Percentiles rank a stretch among this genome's conserved stretches.
phyloP scores from a whole-genome alignment of 1,140 invertebrate genomes.

The Leptinotarsa texana region DNA sequence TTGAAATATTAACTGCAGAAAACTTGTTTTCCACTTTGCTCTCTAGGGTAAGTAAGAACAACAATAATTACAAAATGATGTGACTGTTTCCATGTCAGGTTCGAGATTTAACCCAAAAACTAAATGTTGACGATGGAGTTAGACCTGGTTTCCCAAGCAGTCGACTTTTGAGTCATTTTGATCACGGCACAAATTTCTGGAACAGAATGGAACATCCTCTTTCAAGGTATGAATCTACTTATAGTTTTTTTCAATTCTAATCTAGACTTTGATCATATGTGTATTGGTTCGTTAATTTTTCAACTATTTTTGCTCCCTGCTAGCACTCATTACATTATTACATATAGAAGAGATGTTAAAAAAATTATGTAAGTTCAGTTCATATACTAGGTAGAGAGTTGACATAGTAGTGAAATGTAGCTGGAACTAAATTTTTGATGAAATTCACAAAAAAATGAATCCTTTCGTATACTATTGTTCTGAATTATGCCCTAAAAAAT shows the following conservation, averaged over 20 bases:
- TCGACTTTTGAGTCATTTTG: slow-evolving; percentile 56
- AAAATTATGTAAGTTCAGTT: slow-evolving; percentile 48
- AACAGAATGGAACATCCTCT: slow-evolving; percentile 47
- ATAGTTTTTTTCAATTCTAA: no score
- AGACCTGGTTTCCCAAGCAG: slow-evolving; percentile 63
- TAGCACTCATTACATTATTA: slow-evolving; percentile 49
- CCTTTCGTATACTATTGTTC: no score
- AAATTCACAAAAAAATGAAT: no score
- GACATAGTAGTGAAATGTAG: no score
- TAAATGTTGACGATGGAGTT: slow-evolving; percentile 77
- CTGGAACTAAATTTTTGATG: no score
- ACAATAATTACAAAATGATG: neutral
- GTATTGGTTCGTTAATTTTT: neutral
- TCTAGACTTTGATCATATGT: no score
- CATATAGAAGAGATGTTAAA: slow-evolving; percentile 47
- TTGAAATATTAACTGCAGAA: slow-evolving; percentile 87
- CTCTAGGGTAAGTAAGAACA: slow-evolving; percentile 66
- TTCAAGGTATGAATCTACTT: slow-evolving; percentile 41
- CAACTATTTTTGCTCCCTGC: slow-evolving; percentile 34
- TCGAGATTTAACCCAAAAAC: slow-evolving; percentile 79
- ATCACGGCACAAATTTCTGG: slow-evolving; percentile 53
- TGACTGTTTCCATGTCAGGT: slow-evolving; percentile 59
- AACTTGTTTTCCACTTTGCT: slow-evolving; percentile 86
- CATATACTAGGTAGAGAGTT: no score
- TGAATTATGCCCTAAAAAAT: no score